Conservation (phyloP, 2,888 invertebrate genomes). For the Hyalella azteca region DNA sequence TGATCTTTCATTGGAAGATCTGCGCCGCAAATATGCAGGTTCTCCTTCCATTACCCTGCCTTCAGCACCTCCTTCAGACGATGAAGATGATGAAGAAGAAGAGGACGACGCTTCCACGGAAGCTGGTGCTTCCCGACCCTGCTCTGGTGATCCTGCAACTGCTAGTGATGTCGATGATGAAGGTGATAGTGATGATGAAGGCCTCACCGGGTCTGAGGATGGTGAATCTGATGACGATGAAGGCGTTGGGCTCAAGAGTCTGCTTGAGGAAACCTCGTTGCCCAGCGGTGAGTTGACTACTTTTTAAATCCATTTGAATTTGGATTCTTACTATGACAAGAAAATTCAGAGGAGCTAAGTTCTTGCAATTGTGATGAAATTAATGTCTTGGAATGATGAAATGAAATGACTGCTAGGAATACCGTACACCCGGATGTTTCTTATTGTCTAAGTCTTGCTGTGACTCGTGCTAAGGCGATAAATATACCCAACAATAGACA, state of each 20-base stretch:
- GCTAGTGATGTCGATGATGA: constrained; percentile 63
- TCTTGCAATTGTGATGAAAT: too few relatives aligned
- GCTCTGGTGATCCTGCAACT: constrained; percentile 59
- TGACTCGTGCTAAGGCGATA: too few relatives aligned
- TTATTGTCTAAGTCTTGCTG: too few relatives aligned
- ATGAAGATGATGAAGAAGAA: constrained; percentile 61
- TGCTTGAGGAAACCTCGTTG: constrained; percentile 48
- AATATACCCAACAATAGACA: too few relatives aligned
- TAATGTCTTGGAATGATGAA: too few relatives aligned
- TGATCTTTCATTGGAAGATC: constrained; percentile 80
- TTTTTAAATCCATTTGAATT: too few relatives aligned
- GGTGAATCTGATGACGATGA: constrained; percentile 58
- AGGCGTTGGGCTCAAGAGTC: constrained; percentile 48
- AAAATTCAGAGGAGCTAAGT: too few relatives aligned
- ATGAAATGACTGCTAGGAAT: too few relatives aligned
- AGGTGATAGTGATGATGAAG: constrained; percentile 67
- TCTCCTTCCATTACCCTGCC: constrained; percentile 60
- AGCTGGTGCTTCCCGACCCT: constrained; percentile 55
- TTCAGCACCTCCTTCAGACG: constrained; percentile 64
- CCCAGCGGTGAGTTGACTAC: too few relatives aligned
- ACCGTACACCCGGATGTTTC: too few relatives aligned
- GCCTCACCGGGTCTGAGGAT: constrained; percentile 68
- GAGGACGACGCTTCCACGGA: constrained; percentile 65
- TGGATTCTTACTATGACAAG: too few relatives aligned
- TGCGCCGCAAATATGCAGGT: constrained; percentile 73